Evolutionary conservation across 23 tunicate genomes (phyloP).

Genomic region (Ascidia mentula): DNA sequence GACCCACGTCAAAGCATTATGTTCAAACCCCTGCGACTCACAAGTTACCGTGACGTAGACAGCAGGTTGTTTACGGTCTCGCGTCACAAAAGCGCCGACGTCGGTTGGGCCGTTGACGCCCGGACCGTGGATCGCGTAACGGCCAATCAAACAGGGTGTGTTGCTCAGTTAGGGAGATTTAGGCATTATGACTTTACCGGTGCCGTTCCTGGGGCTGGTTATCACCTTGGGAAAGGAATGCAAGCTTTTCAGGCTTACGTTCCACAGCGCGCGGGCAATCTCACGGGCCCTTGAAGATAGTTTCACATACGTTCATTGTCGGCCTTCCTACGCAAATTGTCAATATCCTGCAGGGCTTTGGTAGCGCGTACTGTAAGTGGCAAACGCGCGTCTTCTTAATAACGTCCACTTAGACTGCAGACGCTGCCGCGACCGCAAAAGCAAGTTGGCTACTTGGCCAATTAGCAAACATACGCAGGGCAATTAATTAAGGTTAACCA

Average conservation of each 20-base stretch:
- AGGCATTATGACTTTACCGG: not conserved
- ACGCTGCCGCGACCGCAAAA: not conserved
- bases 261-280: not conserved
- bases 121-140: not conserved
- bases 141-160: constrained; percentile 1
- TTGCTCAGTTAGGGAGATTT: not conserved
- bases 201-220: not conserved
- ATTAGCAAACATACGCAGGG: too few species aligned
- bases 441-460: too few species aligned
- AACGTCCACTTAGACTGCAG: not conserved
- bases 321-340: not conserved
- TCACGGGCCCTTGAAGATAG: not conserved
- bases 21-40: not conserved
- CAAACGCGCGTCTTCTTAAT: too few species aligned
- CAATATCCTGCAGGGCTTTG: not conserved
- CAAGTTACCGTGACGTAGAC: not conserved
- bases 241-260: too few species aligned
- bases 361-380: not conserved
- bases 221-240: not conserved
- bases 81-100: not conserved
- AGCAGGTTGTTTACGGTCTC: not conserved
- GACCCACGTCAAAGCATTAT: not conserved
- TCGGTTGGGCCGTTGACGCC: not conserved
- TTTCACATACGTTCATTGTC: not conserved
- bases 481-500: too few species aligned